Evolutionary conservation across 2,113 vertebrate species (phyloP), one percentile per base, ranked within the genome.

Genomic region (Phyllopteryx taeniolatus): DNA sequence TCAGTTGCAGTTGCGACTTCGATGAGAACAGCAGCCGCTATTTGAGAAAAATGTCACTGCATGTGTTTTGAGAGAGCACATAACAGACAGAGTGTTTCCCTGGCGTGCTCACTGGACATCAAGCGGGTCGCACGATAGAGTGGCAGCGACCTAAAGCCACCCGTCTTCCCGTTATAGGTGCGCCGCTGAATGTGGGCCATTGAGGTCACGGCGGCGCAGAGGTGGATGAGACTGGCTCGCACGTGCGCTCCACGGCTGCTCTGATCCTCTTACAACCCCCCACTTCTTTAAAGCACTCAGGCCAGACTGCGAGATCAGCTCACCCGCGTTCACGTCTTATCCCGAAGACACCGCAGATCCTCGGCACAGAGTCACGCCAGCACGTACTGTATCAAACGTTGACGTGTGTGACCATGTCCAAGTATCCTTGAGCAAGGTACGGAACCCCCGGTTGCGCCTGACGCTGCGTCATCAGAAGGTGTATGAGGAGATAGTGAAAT

Each of bases 231-330:
- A 87, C 85, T 89, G 71, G 81, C 63, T 70, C 77, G 85, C 87
- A 91, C 86, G 81, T 88, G 88, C 70, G 13, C 71, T 33, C 71
- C 62, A 43, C 46, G 56, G 62, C 79, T 46, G 47, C 74, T 74
- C 57, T 85, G 90, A 91, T 90, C 91, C 88, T 91, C 90, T 92
- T 92, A 91, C 68, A 73, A 74, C 84, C 79, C 83, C 5, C 83
- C 81, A 71, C 80, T 71, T 81, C 83, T 78, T 82, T 5, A 67
- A 74, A 79, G 78, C 83, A 75, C 83, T 77, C 75, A 67, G 73
- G 70, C 77, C 78, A 87, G 79, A 86, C 83, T 81, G 70, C 71
- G 56, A 85, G 83, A 86, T 90, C 86, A 85, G 82, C 84, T 69
- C 49, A 56, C 64, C 64, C 60, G 69, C 73, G 71, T 54, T 70